phyloP scores from a whole-genome alignment of 2,888 invertebrate species.

The Caprella mutica region DNA sequence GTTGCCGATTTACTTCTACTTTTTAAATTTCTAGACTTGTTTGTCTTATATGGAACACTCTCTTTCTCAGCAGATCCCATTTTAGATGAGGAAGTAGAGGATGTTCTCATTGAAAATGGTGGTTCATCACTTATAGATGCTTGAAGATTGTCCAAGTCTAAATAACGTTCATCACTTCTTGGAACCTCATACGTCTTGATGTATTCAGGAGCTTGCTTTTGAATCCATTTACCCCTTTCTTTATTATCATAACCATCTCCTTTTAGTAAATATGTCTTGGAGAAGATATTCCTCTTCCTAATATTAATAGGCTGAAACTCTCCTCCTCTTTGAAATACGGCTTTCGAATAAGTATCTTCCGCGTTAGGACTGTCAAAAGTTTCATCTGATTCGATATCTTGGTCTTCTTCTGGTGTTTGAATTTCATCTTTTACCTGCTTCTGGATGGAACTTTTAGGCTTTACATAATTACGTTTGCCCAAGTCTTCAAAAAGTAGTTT shows the following conservation, averaged over 20 bases:
- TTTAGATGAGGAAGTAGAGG: no score
- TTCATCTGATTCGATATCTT: neutral
- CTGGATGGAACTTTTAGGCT: no score
- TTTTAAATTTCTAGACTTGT: neutral
- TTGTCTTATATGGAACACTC: neutral
- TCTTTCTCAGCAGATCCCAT: no score
- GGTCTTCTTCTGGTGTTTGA: neutral
- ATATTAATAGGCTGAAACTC: constrained; percentile 4
- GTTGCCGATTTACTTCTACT: constrained; percentile 3
- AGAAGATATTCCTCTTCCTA: constrained; percentile 2
- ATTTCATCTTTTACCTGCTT: no score
- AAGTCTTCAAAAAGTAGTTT: constrained; percentile 2
- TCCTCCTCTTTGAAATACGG: constrained; percentile 9
- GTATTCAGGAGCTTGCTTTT: constrained; percentile 4
- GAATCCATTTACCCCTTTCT: neutral
- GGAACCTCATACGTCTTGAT: neutral
- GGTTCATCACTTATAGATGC: no score
- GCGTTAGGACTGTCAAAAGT: neutral
- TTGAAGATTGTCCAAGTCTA: no score
- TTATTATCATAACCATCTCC: neutral
- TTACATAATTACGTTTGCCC: no score
- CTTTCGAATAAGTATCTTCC: constrained; percentile 3
- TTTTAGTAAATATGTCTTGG: neutral
- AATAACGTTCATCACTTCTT: neutral
- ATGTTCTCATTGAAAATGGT: no score